phyloP scores from a whole-genome alignment of 2,113 vertebrate species.

The Peromyscus polionotus region DNA sequence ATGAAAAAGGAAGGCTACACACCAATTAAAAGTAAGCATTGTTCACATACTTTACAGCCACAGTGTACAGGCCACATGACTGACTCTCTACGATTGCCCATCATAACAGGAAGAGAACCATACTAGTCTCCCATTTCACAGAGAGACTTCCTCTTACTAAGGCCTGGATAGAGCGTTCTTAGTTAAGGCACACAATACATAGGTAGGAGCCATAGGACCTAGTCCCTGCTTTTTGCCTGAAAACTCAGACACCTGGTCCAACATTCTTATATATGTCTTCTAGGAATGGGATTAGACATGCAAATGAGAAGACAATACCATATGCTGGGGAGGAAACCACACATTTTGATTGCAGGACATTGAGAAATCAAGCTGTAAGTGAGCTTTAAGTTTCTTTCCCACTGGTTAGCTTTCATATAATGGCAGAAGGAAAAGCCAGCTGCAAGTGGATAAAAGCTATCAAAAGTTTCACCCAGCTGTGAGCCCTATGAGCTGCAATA shows the following conservation, averaged over 20 bases:
- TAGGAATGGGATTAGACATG: not conserved
- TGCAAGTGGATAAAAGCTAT: not conserved
- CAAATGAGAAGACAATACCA: not conserved
- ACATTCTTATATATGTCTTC: not conserved
- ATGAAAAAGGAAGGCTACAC: too few species aligned
- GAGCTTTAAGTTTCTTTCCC: not conserved
- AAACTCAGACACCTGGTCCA: not conserved
- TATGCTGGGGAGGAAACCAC: not conserved
- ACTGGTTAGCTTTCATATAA: not conserved
- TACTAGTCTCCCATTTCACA: not conserved
- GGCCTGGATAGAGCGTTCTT: not conserved
- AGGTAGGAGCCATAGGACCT: not conserved
- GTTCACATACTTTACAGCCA: not conserved
- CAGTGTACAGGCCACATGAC: not conserved
- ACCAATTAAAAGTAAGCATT: not conserved
- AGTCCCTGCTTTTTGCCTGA: not conserved
- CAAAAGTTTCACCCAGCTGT: not conserved
- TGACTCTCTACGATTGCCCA: not conserved
- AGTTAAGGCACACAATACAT: not conserved
- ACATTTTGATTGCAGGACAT: not conserved
- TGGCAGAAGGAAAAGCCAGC: not conserved
- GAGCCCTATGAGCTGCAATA: not conserved
- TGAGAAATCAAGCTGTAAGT: not conserved
- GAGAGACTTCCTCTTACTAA: not conserved
- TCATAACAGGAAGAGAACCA: not conserved